Evolutionary conservation across 2,888 invertebrate genomes (phyloP).

Genomic region (Microctonus brassicae): DNA sequence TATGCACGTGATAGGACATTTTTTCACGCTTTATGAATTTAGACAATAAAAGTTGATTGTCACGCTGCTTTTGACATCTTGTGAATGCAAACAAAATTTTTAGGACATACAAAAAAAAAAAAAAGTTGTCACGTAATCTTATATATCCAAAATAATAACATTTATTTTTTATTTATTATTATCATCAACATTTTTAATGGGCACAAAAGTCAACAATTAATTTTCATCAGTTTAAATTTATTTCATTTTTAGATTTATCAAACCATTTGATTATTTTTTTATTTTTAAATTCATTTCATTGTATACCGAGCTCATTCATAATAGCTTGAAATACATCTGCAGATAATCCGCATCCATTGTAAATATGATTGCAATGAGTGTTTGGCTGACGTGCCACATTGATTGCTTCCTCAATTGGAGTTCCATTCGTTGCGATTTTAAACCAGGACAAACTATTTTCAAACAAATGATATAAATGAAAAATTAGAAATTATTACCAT

Average conservation of each 20-base stretch:
- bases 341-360: conserved; percentile 66
- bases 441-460: conserved; percentile 70
- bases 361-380: conserved; percentile 68
- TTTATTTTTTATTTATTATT: conserved; percentile 17
- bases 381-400: conserved; percentile 64
- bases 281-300: neutral
- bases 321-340: conserved; percentile 52
- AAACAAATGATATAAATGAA: conserved; percentile 29
- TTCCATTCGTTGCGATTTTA: conserved; percentile 70
- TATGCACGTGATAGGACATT: conserved; percentile 28
- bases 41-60: conserved; percentile 42
- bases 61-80: conserved; percentile 34
- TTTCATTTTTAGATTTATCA: neutral
- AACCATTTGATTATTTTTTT: neutral
- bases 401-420: conserved; percentile 72
- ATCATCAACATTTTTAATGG: neutral
- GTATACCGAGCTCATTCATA: conserved; percentile 49
- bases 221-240: neutral
- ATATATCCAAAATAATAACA: conserved; percentile 15
- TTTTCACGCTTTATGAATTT: conserved; percentile 41
- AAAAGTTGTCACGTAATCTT: conserved; percentile 5
- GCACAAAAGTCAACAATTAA: neutral
- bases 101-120: neutral
- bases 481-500: neutral
- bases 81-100: neutral